Evolutionary conservation across 2,113 vertebrate species (phyloP).

Genomic region (Psettodes erumei): DNA sequence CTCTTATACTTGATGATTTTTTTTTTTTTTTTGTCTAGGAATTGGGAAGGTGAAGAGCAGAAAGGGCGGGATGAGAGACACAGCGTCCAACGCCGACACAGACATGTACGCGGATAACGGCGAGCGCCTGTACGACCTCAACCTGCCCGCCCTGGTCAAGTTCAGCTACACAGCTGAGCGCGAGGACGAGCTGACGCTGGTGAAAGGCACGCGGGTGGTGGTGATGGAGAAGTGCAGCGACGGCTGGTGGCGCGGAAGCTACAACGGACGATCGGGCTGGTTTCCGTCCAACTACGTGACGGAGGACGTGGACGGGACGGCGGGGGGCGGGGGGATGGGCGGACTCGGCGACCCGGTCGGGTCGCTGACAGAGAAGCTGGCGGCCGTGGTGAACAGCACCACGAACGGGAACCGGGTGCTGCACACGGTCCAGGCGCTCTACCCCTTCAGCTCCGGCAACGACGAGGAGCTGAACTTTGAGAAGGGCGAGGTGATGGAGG

Average conservation of each 20-base stretch:
- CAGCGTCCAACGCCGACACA: slow-evolving; percentile 84
- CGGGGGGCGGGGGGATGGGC: slow-evolving; percentile 76
- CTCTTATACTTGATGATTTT: neutral
- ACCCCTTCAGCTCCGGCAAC: slow-evolving; percentile 90
- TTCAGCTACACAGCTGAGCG: slow-evolving; percentile 93
- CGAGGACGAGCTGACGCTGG: slow-evolving; percentile 91
- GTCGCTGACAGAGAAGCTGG: slow-evolving; percentile 89
- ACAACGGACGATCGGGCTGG: slow-evolving; percentile 89
- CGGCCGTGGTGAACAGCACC: slow-evolving; percentile 85
- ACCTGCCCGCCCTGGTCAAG: slow-evolving; percentile 90
- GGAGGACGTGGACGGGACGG: slow-evolving; percentile 88
- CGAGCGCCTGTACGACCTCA: slow-evolving; percentile 91
- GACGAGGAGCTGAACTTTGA: slow-evolving; percentile 95
- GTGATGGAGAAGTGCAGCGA: slow-evolving; percentile 96
- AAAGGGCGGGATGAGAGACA: slow-evolving; percentile 87
- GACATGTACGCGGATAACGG: slow-evolving; percentile 87
- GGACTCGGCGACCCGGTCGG: slow-evolving; percentile 82
- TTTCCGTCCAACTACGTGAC: slow-evolving; percentile 95
- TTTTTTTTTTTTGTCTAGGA: slow-evolving; percentile 71
- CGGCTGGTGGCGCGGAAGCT: slow-evolving; percentile 93
- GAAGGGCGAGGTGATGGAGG: slow-evolving; percentile 92
- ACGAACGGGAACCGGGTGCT: slow-evolving; percentile 85
- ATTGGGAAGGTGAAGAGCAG: slow-evolving; percentile 91
- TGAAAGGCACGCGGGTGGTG: slow-evolving; percentile 90
- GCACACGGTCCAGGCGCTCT: slow-evolving; percentile 91